Evolutionary conservation across 2,113 vertebrate species (phyloP), one percentile per base, ranked within the genome.

Genomic region (Engraulis encrasicolus): DNA sequence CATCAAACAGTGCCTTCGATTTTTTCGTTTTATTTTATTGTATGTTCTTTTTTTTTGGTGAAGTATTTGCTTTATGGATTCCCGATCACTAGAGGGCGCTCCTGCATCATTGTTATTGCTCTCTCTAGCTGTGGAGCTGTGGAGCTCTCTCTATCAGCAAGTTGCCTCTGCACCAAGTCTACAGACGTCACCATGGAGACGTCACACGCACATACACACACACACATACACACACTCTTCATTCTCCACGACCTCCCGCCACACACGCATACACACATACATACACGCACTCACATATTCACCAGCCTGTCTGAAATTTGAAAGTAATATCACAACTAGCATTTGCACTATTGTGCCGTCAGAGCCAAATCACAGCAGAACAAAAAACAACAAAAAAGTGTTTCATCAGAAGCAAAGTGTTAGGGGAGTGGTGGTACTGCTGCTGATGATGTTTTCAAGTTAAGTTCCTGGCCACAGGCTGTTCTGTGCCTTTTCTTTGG

Each of bases 151-250:
- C n/a, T n/a, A n/a, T n/a, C n/a, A n/a, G 66, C 66, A 34, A 74
- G 66, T n/a, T 74, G 66, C 66, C 66, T 74, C 31, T 74, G 23
- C 66, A 31, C 58, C 66, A 23, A 74, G 66, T 74, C 66, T 15
- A 74, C 27, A 74, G 66, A 74, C 66, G 66, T 74, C 66, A 74
- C 66, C 66, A 74, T 34, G 66, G 66, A 34, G 66, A 74, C 23
- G 9, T 34, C 66, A 31, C 40, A 45, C 40, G 9, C 40, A 45
- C 40, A 45, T 9, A 45, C 40, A 45, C 40, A 45, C 40, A 45
- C 40, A 45, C 40, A 45, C 40, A n/a, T n/a, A n/a, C 9, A 31
- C 58, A 66, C 20, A 27, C 17, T 74, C 66, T 74, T 31, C 12
- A 12, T 17, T 74, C 27, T 34, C 61, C 15, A 74, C 15, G 15